Evolutionary conservation across 2,113 vertebrate species (phyloP).

Genomic region (Pelmatolapia mariae): DNA sequence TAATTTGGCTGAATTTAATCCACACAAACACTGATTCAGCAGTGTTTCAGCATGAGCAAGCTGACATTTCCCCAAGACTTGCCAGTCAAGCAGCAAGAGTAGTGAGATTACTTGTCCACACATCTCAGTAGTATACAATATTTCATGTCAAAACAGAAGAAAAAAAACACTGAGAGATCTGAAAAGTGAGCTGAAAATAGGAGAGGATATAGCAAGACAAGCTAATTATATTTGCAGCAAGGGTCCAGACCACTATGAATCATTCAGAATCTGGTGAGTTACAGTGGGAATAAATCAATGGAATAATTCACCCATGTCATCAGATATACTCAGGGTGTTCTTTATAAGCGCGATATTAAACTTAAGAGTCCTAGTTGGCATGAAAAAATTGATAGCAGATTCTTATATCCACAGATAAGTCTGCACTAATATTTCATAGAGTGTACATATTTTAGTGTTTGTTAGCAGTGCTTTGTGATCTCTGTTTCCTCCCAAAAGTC

Average conservation of each 20-base stretch:
- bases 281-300: background rate
- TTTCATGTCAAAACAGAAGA: background rate
- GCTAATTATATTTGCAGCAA: background rate
- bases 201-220: background rate
- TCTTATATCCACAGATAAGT: background rate
- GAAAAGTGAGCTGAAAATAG: background rate
- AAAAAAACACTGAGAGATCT: background rate
- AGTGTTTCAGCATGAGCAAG: background rate
- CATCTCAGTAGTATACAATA: background rate
- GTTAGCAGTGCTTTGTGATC: background rate
- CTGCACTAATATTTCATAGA: background rate
- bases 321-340: background rate
- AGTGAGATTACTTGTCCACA: background rate
- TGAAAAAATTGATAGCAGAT: background rate
- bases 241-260: background rate
- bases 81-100: background rate
- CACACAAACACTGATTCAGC: background rate
- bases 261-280: background rate
- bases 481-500: background rate
- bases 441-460: background rate
- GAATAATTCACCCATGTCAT: background rate
- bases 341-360: background rate
- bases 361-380: background rate
- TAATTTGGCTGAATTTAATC: background rate
- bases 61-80: slow-evolving; percentile 27